Evolutionary conservation across 2,888 invertebrate species (phyloP), one percentile per base, ranked within the genome.

Genomic region (Chamaedrilus cognettii): DNA sequence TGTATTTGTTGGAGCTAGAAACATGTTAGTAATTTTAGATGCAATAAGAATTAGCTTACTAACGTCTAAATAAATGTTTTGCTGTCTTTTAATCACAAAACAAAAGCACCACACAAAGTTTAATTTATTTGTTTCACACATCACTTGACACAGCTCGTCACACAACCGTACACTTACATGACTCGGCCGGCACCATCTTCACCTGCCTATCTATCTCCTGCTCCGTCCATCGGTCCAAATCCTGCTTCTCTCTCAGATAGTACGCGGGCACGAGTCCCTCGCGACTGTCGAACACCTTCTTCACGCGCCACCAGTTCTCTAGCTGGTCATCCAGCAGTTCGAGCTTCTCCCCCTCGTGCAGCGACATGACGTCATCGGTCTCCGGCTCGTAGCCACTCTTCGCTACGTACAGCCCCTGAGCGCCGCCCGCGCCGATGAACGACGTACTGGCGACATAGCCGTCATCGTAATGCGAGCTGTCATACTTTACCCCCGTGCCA

Each of bases 341-440:
- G 19, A 75, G 60, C 58, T 70, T 72, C 63, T 75, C 75, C 7
- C 74, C 75, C n/a, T 75, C 74, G 50, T 75, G 74, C 7, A 75
- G 70, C 0, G 75, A 72, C 65, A 75, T 65, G 26, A 74, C 75
- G 3, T 75, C 75, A 33, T 75, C 75, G 2, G 69, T 61, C 26
- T 75, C 75, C 0, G 75, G 74, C 32, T 75, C 74, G 30, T 74
- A 75, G 3, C 67, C 52, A 11, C 62, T 66, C 23, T 69, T 52
- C 4, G 75, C 73, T 1, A 72, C 42, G 56, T 64, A 71, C 55
- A 72, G 19, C 3, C 35, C 50, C 15, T 30, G 65, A 19, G 34
- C 60, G 2, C 30, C 49, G 5, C 32, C 51, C 28, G n/a, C 33
- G 19, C 33, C 59, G 32, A 66, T 52, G 55, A 52, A 52, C 11